Evolutionary conservation across 92 coral and sea anemone genomes (phyloP), one percentile per base, ranked within the genome.

Genomic region (Metridium senile): DNA sequence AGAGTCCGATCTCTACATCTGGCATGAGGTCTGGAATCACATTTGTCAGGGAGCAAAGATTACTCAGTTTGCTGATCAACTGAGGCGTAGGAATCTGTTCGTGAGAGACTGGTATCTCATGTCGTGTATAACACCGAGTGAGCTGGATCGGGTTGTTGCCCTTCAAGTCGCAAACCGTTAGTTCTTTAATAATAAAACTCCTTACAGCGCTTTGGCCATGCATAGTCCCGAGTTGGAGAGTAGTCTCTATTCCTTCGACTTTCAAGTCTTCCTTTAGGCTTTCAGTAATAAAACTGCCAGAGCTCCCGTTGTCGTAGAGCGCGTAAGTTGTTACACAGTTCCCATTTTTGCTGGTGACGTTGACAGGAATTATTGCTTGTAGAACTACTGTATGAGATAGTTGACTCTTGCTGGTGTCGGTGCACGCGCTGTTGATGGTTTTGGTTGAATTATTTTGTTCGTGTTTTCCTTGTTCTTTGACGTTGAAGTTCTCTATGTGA

Each of bases 241-340:
- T 30, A 1, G 68, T 74, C 32, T 30, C 62, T 10, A 31, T 68
- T n/a, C 85, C 86, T 16, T 82, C 62, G 9, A 29, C 62, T n/a
- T 71, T 59, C 0, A 82, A 8, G 23, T 74, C 66, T 34, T 66
- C 46, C 35, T 49, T 75, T 39, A 79, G 82, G 39, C 33, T 67
- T 67, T 89, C 88, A 26, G 94, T 86, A 39, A 86, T 72, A 58
- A 86, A 89, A 53, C 85, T 78, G 33, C 90, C 90, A 20, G 81
- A 83, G 71, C 93, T 91, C 7, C 90, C 93, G 59, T 77, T 81
- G 66, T 91, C 16, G 16, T 45, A 45, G 16, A 45, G 51, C 51
- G 16, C 93, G 51, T 84, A 88, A 39, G 91, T 79, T 19, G 52
- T 62, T 32, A 76, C 79, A 23, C 65, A 33, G 9, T 30, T 30